phyloP scores from a whole-genome alignment of 2,888 invertebrate genomes.

The Ecliptopera silaceata region DNA sequence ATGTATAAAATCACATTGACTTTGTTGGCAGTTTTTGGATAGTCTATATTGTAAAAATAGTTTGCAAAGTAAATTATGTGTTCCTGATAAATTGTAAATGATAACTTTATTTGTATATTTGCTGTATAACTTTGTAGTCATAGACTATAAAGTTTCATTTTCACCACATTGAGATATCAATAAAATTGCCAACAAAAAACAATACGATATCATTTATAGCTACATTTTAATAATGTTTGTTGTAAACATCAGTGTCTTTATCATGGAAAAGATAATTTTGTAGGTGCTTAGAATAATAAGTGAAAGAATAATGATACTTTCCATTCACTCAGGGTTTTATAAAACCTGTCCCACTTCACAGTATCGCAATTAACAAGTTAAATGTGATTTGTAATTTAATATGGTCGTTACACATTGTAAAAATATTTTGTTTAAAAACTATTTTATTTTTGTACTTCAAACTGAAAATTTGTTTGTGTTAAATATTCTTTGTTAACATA shows the following conservation, averaged over 20 bases:
- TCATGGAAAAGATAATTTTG: neutral
- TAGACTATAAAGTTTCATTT: neutral
- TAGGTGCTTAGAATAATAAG: conserved; percentile 19
- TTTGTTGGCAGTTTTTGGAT: conserved; percentile 11
- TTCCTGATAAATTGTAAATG: conserved; percentile 5
- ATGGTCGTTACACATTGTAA: conserved; percentile 56
- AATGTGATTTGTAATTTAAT: conserved; percentile 53
- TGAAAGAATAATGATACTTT: conserved; percentile 13
- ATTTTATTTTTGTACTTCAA: conserved; percentile 75
- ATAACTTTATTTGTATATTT: conserved; percentile 12
- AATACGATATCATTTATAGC: neutral
- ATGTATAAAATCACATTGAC: conserved; percentile 12
- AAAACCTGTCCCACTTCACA: conserved; percentile 2
- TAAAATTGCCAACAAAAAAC: neutral
- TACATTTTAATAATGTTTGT: conserved; percentile 9
- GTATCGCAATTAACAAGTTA: conserved; percentile 48
- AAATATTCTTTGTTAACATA: conserved; percentile 57
- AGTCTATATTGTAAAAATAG: conserved; percentile 9
- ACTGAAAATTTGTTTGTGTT: conserved; percentile 56
- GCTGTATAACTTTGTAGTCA: no score
- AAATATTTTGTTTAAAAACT: conserved; percentile 61
- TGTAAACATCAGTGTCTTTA: neutral
- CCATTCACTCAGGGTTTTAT: neutral
- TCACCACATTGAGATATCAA: neutral
- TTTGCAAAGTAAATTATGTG: conserved; percentile 7